phyloP scores from a whole-genome alignment of 2,797 vertebrate species.

The Ammospiza maritima region DNA sequence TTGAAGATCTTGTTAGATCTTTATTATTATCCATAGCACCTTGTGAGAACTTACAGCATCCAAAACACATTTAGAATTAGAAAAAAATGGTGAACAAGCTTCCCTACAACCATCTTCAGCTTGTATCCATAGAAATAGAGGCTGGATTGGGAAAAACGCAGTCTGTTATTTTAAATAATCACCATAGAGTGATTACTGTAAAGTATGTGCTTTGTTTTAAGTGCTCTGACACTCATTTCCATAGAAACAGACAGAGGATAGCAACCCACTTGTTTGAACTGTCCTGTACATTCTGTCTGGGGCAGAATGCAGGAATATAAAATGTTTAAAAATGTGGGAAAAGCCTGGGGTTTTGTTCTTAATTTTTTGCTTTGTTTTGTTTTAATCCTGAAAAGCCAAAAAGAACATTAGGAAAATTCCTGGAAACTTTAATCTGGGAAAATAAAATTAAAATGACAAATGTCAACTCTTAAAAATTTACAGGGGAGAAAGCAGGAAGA shows the following conservation, averaged over 20 bases:
- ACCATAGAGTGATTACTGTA: constrained; percentile 46
- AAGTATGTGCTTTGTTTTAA: constrained; percentile 50
- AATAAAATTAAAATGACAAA: not conserved
- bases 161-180: constrained; percentile 55
- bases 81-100: not conserved
- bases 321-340: constrained; percentile 53
- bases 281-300: constrained; percentile 26
- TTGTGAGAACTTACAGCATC: not conserved
- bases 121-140: constrained; percentile 47
- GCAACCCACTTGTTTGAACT: constrained; percentile 53
- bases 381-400: not conserved
- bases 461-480: not conserved
- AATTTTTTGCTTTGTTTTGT: not conserved
- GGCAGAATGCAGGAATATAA: constrained; percentile 50
- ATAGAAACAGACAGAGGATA: constrained; percentile 55
- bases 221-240: constrained; percentile 44
- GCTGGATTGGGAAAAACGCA: constrained; percentile 19
- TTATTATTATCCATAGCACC: not conserved
- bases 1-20: not conserved
- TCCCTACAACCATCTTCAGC: not conserved
- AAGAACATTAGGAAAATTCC: not conserved
- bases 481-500: not conserved
- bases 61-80: not conserved
- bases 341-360: not conserved
- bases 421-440: not conserved